Evolutionary conservation across 2,888 invertebrate species (phyloP).

Genomic region (Apamea sordens): DNA sequence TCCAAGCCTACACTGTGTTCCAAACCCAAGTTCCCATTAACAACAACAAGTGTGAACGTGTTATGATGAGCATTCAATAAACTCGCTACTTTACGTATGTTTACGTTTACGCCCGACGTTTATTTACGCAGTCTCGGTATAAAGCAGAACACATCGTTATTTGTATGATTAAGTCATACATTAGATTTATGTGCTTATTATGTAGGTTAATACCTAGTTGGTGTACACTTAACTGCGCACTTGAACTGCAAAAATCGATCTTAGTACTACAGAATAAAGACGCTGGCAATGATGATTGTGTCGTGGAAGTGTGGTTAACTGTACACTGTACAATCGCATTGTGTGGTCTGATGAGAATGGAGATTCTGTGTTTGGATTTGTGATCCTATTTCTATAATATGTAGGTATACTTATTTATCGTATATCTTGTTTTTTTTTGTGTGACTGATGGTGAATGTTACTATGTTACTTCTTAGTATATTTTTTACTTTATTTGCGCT

Average conservation of each 20-base stretch:
- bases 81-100: conserved; percentile 32
- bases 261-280: neutral
- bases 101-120: conserved; percentile 28
- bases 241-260: neutral
- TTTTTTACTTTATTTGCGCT: too few species aligned
- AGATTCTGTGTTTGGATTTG: neutral
- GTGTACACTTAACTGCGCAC: neutral
- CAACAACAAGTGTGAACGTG: conserved; percentile 18
- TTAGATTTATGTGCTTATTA: conserved; percentile 40
- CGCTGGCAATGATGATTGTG: neutral
- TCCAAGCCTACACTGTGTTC: neutral
- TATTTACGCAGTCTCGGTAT: conserved; percentile 41
- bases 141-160: conserved; percentile 43
- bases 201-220: conserved; percentile 41
- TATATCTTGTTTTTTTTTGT: neutral
- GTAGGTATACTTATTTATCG: neutral
- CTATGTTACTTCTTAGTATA: too few species aligned
- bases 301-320: neutral
- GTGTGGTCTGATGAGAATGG: conserved; percentile 27
- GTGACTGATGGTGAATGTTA: neutral
- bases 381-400: conserved; percentile 8
- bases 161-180: conserved; percentile 53
- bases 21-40: neutral
- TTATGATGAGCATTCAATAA: conserved; percentile 55
- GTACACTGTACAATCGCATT: conserved; percentile 16